Evolutionary conservation across 1,140 invertebrate species (phyloP).

Genomic region (Papilio polytes): DNA sequence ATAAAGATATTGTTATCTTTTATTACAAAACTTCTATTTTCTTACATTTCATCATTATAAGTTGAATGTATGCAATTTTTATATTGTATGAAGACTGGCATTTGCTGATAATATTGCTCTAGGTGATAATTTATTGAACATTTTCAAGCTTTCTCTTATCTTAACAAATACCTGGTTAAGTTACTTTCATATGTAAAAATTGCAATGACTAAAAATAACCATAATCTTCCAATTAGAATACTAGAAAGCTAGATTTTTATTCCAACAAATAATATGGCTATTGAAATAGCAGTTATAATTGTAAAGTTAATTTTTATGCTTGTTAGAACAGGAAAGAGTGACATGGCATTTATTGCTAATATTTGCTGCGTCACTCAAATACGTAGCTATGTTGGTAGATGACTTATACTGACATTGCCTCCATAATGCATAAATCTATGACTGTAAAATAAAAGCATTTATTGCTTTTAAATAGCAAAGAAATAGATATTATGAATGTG

Average conservation of each 20-base stretch:
- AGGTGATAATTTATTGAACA: too few relatives aligned
- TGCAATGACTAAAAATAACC: not conserved
- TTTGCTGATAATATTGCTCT: not conserved
- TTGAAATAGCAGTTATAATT: not conserved
- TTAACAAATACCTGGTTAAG: too few relatives aligned
- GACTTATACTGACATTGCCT: not conserved
- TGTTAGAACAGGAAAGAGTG: not conserved
- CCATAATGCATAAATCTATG: too few relatives aligned
- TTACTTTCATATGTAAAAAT: not conserved
- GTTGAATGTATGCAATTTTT: not conserved
- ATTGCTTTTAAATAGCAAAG: too few relatives aligned
- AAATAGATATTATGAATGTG: too few relatives aligned
- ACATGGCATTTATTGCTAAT: not conserved
- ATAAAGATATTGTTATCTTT: slow-evolving; percentile 9
- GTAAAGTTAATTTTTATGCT: too few relatives aligned
- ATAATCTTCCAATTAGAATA: not conserved
- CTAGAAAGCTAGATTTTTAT: not conserved
- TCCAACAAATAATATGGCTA: too few relatives aligned
- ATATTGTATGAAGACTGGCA: not conserved
- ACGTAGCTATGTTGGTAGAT: not conserved
- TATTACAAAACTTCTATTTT: not conserved
- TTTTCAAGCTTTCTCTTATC: too few relatives aligned
- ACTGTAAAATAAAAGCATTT: too few relatives aligned
- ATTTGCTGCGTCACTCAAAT: not conserved
- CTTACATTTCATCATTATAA: not conserved